Conservation (phyloP, 2,797 vertebrate species). For the Diplodus puntazzo region DNA sequence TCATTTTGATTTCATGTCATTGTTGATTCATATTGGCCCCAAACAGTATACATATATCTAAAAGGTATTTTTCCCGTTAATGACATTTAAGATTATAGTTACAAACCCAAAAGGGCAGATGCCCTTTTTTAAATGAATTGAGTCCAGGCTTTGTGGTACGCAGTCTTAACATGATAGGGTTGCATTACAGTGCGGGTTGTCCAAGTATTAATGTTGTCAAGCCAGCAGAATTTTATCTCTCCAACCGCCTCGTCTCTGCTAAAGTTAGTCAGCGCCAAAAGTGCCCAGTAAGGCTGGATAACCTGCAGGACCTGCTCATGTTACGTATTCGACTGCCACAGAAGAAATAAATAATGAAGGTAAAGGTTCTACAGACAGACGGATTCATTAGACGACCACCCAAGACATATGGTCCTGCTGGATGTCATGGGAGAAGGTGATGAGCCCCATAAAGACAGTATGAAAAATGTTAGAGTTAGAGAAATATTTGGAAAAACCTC, state of each 20-base stretch:
- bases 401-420: slow-evolving; percentile 3
- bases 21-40: background rate
- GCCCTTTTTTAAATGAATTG: background rate
- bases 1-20: slow-evolving; percentile 45
- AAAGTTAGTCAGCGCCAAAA: background rate
- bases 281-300: background rate
- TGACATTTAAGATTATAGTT: slow-evolving; percentile 1
- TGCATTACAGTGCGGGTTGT: background rate
- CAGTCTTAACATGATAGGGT: background rate
- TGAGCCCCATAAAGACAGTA: background rate
- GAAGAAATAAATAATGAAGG: background rate
- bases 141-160: background rate
- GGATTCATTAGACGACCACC: slow-evolving; percentile 1
- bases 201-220: background rate
- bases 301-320: background rate
- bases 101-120: slow-evolving; percentile 1
- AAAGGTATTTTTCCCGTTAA: slow-evolving; percentile 6
- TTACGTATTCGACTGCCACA: background rate
- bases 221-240: too few species aligned
- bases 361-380: background rate
- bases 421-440: slow-evolving; percentile 6
- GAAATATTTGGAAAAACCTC: slow-evolving; percentile 9
- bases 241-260: background rate
- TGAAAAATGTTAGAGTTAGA: background rate
- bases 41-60: background rate